phyloP scores from a whole-genome alignment of 2,113 vertebrate species.

The Lagopus muta region DNA sequence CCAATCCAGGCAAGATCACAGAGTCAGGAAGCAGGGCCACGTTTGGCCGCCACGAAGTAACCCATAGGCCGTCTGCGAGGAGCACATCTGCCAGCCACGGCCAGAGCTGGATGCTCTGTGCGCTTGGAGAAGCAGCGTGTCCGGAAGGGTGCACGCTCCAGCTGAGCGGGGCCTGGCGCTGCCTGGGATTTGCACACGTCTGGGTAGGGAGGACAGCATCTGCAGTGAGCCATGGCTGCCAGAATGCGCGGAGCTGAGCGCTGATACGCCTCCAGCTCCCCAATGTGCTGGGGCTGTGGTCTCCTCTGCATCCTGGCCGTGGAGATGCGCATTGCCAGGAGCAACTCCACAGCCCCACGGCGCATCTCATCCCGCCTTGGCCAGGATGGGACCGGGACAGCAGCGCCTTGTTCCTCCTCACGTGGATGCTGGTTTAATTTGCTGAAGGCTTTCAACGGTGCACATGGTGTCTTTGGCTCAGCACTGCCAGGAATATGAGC shows the following conservation, averaged over 20 bases:
- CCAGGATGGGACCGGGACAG: slow-evolving; percentile 7
- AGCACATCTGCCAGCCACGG: neutral
- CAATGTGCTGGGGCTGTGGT: rapidly evolving
- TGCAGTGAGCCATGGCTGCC: slow-evolving; percentile 1
- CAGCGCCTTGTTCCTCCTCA: neutral
- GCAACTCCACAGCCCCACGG: rapidly evolving
- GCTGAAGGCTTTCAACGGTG: neutral
- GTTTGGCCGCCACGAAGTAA: neutral
- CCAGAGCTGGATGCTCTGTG: neutral
- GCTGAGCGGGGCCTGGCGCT: neutral
- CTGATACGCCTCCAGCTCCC: slow-evolving; percentile 3
- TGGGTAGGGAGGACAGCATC: neutral
- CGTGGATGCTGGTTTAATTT: neutral
- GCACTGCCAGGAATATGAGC: slow-evolving; percentile 10
- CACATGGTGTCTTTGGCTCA: slow-evolving; percentile 2
- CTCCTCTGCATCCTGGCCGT: rapidly evolving
- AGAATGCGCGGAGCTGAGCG: rapidly evolving
- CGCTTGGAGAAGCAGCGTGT: neutral
- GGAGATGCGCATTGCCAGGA: neutral
- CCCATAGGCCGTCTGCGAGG: neutral
- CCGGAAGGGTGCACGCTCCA: neutral
- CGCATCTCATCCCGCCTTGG: rapidly evolving
- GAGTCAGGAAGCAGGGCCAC: neutral
- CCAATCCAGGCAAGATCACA: rapidly evolving
- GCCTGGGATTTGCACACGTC: neutral